Evolutionary conservation across 2,113 vertebrate genomes (phyloP).

Genomic region (Urocynchramus pylzowi): DNA sequence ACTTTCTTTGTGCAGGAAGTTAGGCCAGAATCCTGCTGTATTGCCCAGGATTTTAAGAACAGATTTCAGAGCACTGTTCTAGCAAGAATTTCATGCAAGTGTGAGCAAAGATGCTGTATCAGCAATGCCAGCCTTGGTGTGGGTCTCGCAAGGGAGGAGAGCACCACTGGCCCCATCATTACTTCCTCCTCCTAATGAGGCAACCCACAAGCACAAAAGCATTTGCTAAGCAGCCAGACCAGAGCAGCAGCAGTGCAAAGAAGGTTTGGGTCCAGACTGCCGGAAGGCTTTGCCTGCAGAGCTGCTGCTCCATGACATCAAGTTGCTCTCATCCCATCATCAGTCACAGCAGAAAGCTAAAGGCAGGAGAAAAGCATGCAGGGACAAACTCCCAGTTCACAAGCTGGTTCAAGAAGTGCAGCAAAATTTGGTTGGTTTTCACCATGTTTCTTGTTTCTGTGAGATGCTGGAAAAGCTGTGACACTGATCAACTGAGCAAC

Average conservation of each 20-base stretch:
- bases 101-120: neutral
- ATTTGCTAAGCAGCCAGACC: neutral
- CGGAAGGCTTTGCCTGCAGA: neutral
- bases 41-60: neutral
- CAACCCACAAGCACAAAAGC: neutral
- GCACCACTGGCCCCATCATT: neutral
- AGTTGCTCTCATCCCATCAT: neutral
- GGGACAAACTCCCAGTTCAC: neutral
- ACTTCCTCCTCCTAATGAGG: neutral
- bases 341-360: neutral
- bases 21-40: neutral
- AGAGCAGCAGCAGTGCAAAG: neutral
- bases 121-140: neutral
- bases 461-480: neutral
- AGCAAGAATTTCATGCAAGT: neutral
- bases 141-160: fast-evolving
- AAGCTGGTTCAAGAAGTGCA: neutral
- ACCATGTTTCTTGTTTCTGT: neutral
- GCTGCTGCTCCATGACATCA: neutral
- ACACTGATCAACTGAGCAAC: neutral
- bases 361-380: neutral
- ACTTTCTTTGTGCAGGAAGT: neutral
- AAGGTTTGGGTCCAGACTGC: neutral
- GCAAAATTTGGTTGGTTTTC: neutral
- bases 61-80: neutral